These are phyloP conservation scores for Lycorma delicatula DNA, from an alignment of 1,140 invertebrate species.

Conservation along the genomic window DNA sequence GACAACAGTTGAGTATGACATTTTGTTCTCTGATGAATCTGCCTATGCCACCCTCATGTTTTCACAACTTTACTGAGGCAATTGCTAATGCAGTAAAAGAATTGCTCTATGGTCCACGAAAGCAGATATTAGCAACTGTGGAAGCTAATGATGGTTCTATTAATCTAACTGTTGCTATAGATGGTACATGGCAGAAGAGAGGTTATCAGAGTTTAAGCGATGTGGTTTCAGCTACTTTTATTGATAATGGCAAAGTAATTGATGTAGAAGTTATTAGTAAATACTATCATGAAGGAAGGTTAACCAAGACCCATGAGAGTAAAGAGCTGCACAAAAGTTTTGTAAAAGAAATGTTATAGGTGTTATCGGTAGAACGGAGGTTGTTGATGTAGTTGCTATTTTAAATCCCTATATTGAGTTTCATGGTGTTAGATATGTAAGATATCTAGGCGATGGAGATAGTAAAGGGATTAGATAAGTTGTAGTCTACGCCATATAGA, in stretches of 20 bases:
- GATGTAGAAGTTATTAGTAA: conserved; percentile 19
- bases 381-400: not conserved
- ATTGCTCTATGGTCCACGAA: too few relatives aligned
- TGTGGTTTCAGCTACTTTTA: conserved; percentile 15
- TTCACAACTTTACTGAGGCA: too few relatives aligned
- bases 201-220: conserved; percentile 17
- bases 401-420: not conserved
- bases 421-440: conserved; percentile 18
- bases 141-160: too few relatives aligned
- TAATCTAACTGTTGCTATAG: too few relatives aligned
- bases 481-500: conserved; percentile 6
- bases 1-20: too few relatives aligned
- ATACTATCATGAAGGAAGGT: conserved; percentile 7
- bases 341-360: conserved; percentile 25
- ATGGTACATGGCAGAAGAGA: conserved; percentile 19
- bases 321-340: conserved; percentile 14
- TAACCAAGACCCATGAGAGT: not conserved
- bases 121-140: too few relatives aligned
- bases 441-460: conserved; percentile 25
- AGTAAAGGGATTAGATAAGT: conserved; percentile 13
- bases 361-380: conserved; percentile 26
- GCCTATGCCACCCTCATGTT: too few relatives aligned
- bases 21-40: too few relatives aligned
- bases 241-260: conserved; percentile 17
- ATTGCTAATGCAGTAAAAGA: too few relatives aligned